Conservation (phyloP, 1,140 invertebrate species). For the Heliconius congener region DNA sequence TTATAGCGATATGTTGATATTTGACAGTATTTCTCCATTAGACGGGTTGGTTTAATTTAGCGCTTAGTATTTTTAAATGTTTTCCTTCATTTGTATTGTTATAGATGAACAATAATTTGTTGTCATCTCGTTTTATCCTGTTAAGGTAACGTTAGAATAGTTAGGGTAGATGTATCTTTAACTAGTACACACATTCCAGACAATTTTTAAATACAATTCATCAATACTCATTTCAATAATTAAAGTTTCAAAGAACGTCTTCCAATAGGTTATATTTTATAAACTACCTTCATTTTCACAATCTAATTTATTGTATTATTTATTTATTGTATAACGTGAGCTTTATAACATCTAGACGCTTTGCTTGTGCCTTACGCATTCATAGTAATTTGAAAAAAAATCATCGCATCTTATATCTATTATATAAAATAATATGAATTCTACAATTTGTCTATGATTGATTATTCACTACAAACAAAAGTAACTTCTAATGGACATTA, state of each 20-base stretch:
- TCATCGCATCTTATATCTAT: too few species aligned
- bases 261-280: conserved; percentile 77
- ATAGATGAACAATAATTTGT: conserved; percentile 48
- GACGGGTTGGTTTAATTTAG: conserved; percentile 70
- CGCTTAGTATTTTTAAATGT: conserved; percentile 57
- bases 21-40: conserved; percentile 68
- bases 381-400: neutral
- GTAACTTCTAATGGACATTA: too few species aligned
- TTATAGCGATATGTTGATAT: conserved; percentile 58
- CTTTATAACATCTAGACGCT: neutral
- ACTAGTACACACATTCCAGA: conserved; percentile 63
- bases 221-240: conserved; percentile 46
- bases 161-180: conserved; percentile 47
- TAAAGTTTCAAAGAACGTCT: conserved; percentile 68
- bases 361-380: neutral
- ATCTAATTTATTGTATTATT: conserved; percentile 6
- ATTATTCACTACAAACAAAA: too few species aligned
- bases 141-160: conserved; percentile 48
- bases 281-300: conserved; percentile 40
- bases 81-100: conserved; percentile 58
- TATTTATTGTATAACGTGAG: conserved; percentile 1
- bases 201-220: conserved; percentile 39
- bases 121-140: conserved; percentile 60
- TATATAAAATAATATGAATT: too few species aligned
- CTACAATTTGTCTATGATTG: too few species aligned